Evolutionary conservation across 2,888 invertebrate genomes (phyloP).

Genomic region (Phytoseiulus persimilis): DNA sequence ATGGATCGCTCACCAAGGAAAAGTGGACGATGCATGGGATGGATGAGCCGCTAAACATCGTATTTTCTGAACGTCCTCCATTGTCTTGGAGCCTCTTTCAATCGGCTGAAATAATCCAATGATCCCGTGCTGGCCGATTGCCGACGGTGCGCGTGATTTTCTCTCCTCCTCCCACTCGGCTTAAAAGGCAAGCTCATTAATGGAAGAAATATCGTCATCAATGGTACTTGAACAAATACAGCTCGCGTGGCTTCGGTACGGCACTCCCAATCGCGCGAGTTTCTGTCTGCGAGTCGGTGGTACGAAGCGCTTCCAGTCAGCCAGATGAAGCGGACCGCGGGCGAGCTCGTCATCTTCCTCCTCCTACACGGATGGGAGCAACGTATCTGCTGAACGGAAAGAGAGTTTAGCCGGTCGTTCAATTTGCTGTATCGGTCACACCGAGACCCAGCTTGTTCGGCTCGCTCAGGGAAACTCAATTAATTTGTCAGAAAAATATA

Average conservation of each 20-base stretch:
- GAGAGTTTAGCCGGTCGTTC: not conserved
- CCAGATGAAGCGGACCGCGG: not conserved
- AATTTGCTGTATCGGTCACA: not conserved
- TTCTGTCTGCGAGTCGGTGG: not conserved
- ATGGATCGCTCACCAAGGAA: not conserved
- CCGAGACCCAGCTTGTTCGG: not conserved
- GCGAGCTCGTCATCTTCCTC: not conserved
- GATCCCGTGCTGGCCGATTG: no score
- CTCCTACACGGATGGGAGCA: not conserved
- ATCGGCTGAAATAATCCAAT: not conserved
- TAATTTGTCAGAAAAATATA: slow-evolving; percentile 5
- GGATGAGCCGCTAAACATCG: not conserved
- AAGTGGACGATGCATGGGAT: not conserved
- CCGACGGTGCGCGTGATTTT: not conserved
- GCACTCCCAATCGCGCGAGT: not conserved
- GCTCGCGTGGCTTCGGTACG: slow-evolving; percentile 5
- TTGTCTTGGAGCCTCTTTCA: not conserved
- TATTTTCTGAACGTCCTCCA: not conserved
- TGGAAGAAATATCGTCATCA: not conserved
- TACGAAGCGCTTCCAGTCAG: not conserved
- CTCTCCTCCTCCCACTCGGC: not conserved
- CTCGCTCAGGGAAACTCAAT: not conserved
- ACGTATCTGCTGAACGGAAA: not conserved
- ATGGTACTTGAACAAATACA: not conserved
- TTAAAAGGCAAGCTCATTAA: not conserved